Evolutionary conservation across 2,797 vertebrate genomes (phyloP).

Genomic region (Peromyscus aztecus): DNA sequence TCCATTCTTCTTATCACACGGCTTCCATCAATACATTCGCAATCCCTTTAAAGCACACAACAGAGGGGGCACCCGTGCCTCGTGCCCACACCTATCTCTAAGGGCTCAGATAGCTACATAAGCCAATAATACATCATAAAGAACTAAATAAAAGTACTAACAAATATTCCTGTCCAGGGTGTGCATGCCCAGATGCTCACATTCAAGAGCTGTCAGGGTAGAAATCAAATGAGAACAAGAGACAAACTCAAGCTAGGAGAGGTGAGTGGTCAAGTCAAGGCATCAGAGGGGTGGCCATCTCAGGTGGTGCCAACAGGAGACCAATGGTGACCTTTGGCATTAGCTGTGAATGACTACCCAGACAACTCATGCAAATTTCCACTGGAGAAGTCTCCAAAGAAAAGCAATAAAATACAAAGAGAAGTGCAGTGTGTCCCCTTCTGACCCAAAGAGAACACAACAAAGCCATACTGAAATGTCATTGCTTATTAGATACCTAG

Average conservation of each 20-base stretch:
- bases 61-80: slow-evolving; percentile 13
- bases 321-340: slow-evolving; percentile 12
- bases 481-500: background rate
- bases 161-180: slow-evolving; percentile 26
- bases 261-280: slow-evolving; percentile 23
- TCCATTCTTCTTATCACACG: slow-evolving; percentile 66
- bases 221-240: slow-evolving; percentile 49
- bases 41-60: slow-evolving; percentile 58
- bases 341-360: slow-evolving; percentile 52
- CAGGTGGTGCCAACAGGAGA: background rate
- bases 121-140: slow-evolving; percentile 70
- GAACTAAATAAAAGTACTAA: slow-evolving; percentile 36
- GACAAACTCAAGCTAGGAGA: background rate
- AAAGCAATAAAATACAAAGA: slow-evolving; percentile 56
- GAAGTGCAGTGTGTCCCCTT: slow-evolving; percentile 46
- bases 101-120: slow-evolving; percentile 28
- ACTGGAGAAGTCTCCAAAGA: slow-evolving; percentile 43
- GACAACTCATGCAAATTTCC: slow-evolving; percentile 54
- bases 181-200: slow-evolving; percentile 38
- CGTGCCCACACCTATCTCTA: background rate
- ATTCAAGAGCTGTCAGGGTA: slow-evolving; percentile 48
- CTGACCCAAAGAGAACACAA: background rate
- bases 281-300: background rate
- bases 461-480: slow-evolving; percentile 73
- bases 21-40: slow-evolving; percentile 53